phyloP scores from a whole-genome alignment of 2,888 invertebrate genomes.

The Melanophora roralis region DNA sequence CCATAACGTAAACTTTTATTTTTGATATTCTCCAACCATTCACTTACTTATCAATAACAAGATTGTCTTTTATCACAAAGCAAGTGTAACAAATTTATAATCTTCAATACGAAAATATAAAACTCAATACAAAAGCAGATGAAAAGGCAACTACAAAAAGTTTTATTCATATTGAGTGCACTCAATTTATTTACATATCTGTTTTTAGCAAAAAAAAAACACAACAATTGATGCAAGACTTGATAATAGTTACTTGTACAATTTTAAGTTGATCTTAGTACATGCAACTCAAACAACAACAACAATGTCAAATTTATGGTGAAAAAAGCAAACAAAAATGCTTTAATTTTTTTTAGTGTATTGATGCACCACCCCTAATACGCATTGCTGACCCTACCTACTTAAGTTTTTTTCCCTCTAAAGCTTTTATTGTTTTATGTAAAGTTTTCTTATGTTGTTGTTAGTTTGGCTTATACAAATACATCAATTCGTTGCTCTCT shows the following conservation, averaged over 20 bases:
- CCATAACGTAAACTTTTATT: background rate
- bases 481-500: background rate
- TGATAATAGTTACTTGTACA: constrained; percentile 39
- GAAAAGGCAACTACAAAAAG: background rate
- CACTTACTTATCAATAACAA: background rate
- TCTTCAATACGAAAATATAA: background rate
- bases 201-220: background rate
- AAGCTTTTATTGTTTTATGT: constrained; percentile 32
- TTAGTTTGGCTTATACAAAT: too few species aligned
- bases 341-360: too few species aligned
- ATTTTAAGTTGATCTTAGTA: background rate
- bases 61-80: background rate
- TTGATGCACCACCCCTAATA: too few species aligned
- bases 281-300: background rate
- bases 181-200: constrained; percentile 10
- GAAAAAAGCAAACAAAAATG: background rate
- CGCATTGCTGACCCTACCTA: too few species aligned
- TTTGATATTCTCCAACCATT: background rate
- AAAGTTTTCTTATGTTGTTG: background rate
- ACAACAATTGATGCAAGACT: constrained; percentile 31
- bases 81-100: constrained; percentile 14
- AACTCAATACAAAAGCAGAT: background rate
- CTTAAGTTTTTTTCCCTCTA: too few species aligned
- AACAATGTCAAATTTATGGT: background rate
- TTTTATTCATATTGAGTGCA: background rate